Evolutionary conservation across 2,888 invertebrate species (phyloP), one percentile per base, ranked within the genome.

Genomic region (Caenorhabditis drosophilae): DNA sequence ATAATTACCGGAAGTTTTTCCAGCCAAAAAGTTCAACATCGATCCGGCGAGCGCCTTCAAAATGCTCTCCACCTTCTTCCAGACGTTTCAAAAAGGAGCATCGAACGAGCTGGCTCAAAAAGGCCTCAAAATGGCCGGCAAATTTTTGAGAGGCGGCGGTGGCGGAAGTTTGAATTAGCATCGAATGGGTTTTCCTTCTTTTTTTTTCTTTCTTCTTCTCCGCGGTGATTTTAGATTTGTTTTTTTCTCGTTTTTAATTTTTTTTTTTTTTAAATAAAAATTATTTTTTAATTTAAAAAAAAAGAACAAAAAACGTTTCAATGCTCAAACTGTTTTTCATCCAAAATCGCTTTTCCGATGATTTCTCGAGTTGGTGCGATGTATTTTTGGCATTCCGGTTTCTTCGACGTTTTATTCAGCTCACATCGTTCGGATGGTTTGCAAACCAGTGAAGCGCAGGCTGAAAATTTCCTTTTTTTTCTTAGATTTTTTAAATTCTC

Each of bases 21-120:
- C 51, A 73, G 73, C 69, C 38, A 58, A 64, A 35, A 73, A 73
- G 41, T 69, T 50, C 67, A 73, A 70, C 62, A 60, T 70, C 34
- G 61, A 73, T 26, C 73, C 73, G n/a, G n/a, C 51, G 4, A 38
- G 45, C 7, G 73, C 73, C 2, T 73, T 70, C 69, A 60, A 73
- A 50, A 67, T 67, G 59, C 56, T 73, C 18, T 69, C 69, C 16
- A 70, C 61, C 12, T 73, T 73, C 57, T 73, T 73, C 61, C 61
- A 59, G 34, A 73, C 67, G 3, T 70, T 73, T 69, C 61, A 73
- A 47, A 60, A 69, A 27, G 69, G 69, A 25, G 68, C 72, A 7
- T 50, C 56, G 4, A 44, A 44, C 16, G 60, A 64, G 7, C 46
- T 69, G 54, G 67, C 69, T 7, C 51, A 60, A 15, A 52, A 69